Conservation (phyloP, 2,113 vertebrate species). For the Xiphophorus maculatus region DNA sequence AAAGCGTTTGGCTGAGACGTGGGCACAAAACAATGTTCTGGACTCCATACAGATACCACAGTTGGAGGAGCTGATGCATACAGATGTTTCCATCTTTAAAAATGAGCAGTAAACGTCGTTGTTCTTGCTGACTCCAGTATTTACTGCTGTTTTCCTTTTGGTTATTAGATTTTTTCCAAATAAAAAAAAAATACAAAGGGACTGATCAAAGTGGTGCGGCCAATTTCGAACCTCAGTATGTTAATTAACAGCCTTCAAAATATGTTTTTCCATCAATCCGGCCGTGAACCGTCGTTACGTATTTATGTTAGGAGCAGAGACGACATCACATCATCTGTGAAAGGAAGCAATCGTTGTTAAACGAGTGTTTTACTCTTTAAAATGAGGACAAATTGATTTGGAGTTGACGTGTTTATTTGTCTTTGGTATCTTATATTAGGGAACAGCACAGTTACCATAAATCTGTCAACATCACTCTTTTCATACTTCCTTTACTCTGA, state of each 20-base stretch:
- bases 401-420: too few relatives aligned
- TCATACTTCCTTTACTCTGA: too few relatives aligned
- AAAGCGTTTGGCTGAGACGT: neutral
- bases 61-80: neutral
- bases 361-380: too few relatives aligned
- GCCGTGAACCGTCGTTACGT: neutral
- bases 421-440: too few relatives aligned
- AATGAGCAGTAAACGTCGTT: neutral
- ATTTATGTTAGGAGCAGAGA: too few relatives aligned
- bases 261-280: neutral
- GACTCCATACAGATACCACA: neutral
- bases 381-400: too few relatives aligned
- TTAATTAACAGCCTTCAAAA: neutral
- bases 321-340: too few relatives aligned
- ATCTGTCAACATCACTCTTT: too few relatives aligned
- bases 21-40: neutral
- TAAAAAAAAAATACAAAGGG: neutral
- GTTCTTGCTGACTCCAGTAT: neutral
- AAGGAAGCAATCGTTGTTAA: too few relatives aligned
- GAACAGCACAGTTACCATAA: too few relatives aligned
- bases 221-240: too few relatives aligned
- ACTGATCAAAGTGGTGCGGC: too few relatives aligned
- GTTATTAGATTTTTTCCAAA: neutral
- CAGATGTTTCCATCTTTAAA: slow-evolving; percentile 1
- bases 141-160: neutral